Conservation (phyloP, 30 jellyfish, hydroid and myxozoan genomes). For the Hydractinia symbiolongicarpus region DNA sequence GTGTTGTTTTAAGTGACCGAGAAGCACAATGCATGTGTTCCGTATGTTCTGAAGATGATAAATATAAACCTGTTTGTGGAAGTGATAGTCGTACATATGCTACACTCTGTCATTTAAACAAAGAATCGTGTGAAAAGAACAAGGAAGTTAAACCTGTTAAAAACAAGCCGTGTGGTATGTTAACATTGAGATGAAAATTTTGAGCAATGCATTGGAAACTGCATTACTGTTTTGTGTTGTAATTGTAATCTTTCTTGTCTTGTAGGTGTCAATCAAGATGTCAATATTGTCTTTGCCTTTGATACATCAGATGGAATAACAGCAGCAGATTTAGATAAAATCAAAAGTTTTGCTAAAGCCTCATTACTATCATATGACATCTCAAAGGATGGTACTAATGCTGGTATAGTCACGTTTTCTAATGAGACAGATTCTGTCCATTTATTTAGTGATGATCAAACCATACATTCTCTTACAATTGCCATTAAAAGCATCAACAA, state of each 20-base stretch:
- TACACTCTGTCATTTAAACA: constrained; percentile 58
- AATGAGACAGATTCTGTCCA: no score
- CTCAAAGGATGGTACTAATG: not conserved
- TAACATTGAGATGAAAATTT: no score
- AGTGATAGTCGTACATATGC: constrained; percentile 73
- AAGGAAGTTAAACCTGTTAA: constrained; percentile 15
- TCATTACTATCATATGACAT: constrained; percentile 35
- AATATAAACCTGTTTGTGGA: constrained; percentile 62
- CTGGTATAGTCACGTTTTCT: not conserved
- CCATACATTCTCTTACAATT: no score
- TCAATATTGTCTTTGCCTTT: constrained; percentile 29
- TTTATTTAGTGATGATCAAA: no score
- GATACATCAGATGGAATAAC: constrained; percentile 61
- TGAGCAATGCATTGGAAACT: no score
- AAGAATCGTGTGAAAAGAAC: constrained; percentile 43
- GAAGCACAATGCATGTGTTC: constrained; percentile 74
- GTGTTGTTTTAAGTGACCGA: constrained; percentile 46
- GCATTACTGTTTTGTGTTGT: no score
- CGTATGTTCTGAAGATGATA: constrained; percentile 54
- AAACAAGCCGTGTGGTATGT: constrained; percentile 67
- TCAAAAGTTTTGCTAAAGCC: constrained; percentile 39
- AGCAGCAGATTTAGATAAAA: constrained; percentile 29
- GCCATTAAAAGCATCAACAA: no score
- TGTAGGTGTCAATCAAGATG: not conserved
- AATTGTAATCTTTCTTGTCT: no score